Percentiles rank a stretch among this genome's conserved stretches.
Evolutionary conservation across 2,113 vertebrate species (phyloP).

Genomic region (Eonycteris spelaea): DNA sequence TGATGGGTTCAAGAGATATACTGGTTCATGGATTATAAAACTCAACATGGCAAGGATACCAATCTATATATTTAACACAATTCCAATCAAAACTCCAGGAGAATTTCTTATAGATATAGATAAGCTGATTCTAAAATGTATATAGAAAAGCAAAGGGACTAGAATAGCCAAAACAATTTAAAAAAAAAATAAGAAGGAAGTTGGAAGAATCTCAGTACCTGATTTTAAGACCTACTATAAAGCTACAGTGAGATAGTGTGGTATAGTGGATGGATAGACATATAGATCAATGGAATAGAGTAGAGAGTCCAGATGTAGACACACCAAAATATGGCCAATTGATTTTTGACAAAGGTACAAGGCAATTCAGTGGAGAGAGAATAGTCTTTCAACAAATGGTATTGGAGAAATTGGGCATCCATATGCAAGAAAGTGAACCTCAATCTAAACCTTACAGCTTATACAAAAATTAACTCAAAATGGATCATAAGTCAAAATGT

Average conservation of each 20-base stretch:
- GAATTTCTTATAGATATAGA: background rate
- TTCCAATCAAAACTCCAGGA: background rate
- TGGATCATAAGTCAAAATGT: background rate
- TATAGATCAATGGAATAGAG: background rate
- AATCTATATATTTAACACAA: background rate
- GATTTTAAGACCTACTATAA: background rate
- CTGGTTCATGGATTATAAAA: background rate
- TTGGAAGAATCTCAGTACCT: background rate
- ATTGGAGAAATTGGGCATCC: background rate
- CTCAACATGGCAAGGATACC: background rate
- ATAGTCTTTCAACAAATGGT: background rate
- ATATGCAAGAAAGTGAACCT: background rate
- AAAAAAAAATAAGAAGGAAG: background rate
- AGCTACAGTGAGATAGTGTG: background rate
- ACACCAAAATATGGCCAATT: background rate
- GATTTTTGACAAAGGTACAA: background rate
- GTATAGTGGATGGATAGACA: background rate
- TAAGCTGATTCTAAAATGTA: background rate
- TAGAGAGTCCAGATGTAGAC: background rate
- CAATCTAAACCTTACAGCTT: background rate
- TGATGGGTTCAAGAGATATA: background rate
- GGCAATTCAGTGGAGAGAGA: background rate
- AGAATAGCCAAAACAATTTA: background rate
- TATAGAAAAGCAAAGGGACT: background rate
- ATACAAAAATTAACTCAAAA: slow-evolving; percentile 31